phyloP scores from a whole-genome alignment of 2,113 vertebrate species.

The Megaceryle maxima region DNA sequence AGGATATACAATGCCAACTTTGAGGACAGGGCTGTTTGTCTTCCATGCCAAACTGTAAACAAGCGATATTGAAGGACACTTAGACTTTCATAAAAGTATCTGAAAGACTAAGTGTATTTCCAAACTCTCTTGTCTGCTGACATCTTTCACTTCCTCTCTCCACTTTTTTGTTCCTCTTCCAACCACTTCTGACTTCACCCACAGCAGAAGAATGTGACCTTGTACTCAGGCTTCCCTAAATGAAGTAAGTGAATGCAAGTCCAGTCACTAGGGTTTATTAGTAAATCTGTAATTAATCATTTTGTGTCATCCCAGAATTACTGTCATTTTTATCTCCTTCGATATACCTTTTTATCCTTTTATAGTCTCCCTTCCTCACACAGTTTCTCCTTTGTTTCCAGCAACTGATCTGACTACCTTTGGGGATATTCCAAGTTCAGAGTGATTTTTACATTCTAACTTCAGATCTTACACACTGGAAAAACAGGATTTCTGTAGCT shows the following conservation, averaged over 20 bases:
- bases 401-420: background rate
- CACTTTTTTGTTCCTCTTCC: background rate
- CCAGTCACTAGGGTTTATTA: background rate
- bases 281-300: conserved; percentile 22
- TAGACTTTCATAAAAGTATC: background rate
- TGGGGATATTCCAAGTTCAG: conserved; percentile 30
- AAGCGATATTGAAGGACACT: background rate
- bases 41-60: background rate
- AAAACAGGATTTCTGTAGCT: background rate
- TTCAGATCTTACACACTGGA: conserved; percentile 1
- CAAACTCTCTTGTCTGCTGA: background rate
- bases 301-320: background rate
- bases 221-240: background rate
- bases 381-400: conserved; percentile 23
- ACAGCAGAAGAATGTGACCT: background rate
- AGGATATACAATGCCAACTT: background rate
- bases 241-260: background rate
- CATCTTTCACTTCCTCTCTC: background rate
- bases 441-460: conserved; percentile 9
- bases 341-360: background rate
- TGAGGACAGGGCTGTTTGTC: background rate
- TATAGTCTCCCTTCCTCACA: background rate
- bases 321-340: background rate
- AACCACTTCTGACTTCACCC: background rate
- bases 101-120: background rate